phyloP scores from a whole-genome alignment of 1,140 invertebrate species.

The Acyrthosiphon pisum region DNA sequence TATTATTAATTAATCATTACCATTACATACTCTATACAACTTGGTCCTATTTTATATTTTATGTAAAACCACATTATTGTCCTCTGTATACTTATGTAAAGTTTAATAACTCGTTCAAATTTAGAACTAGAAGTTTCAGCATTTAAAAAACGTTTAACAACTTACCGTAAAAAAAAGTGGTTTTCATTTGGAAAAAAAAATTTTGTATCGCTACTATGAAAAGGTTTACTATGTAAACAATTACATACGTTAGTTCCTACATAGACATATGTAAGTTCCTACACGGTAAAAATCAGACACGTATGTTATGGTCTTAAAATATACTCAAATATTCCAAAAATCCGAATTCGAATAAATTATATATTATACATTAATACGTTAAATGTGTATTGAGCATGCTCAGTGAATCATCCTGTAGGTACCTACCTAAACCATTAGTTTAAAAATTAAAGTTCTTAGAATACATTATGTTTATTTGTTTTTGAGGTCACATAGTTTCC shows the following conservation, averaged over 20 bases:
- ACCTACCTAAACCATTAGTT: not conserved
- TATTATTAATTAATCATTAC: not conserved
- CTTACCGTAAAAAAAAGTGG: not conserved
- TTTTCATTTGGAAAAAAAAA: not conserved
- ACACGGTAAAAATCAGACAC: no score
- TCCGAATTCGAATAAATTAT: not conserved
- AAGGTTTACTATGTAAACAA: no score
- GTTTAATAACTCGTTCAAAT: not conserved
- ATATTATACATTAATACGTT: not conserved
- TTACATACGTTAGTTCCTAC: no score
- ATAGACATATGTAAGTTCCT: no score
- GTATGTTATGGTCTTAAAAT: no score
- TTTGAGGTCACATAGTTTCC: not conserved
- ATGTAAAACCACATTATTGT: not conserved
- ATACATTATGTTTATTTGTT: not conserved
- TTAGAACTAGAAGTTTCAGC: not conserved
- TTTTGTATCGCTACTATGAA: not conserved
- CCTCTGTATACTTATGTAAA: no score
- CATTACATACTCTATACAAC: not conserved
- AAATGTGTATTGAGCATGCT: not conserved
- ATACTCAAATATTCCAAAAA: not conserved
- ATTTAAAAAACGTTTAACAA: no score
- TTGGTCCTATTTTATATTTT: not conserved
- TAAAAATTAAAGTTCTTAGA: not conserved
- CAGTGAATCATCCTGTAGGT: not conserved